Conservation (phyloP, 2,797 vertebrate species). For the Choloepus didactylus region DNA sequence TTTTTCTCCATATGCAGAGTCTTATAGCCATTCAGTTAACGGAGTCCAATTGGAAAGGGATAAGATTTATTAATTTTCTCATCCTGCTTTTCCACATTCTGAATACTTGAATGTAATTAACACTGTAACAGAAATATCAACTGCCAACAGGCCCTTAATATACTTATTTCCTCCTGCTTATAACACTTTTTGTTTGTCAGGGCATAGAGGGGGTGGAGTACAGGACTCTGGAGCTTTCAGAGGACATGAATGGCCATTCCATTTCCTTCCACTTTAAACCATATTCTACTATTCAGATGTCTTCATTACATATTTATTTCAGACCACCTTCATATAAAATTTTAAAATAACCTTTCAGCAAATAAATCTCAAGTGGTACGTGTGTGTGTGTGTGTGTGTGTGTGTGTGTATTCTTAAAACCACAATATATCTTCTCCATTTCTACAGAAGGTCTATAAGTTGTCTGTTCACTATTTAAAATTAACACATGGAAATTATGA, state of each 20-base stretch:
- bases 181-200: not conserved
- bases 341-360: not conserved
- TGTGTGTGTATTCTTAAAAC: too few relatives aligned
- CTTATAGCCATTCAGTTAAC: not conserved
- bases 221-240: too few relatives aligned
- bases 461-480: not conserved
- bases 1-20: not conserved
- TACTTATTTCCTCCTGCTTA: too few relatives aligned
- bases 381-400: too few relatives aligned
- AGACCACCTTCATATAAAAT: not conserved
- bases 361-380: not conserved
- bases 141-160: too few relatives aligned
- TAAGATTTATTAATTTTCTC: not conserved
- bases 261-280: not conserved
- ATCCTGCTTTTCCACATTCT: not conserved
- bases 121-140: not conserved
- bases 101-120: not conserved
- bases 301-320: not conserved
- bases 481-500: not conserved
- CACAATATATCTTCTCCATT: too few relatives aligned
- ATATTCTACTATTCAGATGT: not conserved
- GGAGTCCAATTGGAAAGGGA: not conserved
- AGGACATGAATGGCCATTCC: accelerated
- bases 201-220: not conserved
- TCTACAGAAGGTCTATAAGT: not conserved